Conservation (phyloP, 2,888 invertebrate genomes). For the Trilocha varians region DNA sequence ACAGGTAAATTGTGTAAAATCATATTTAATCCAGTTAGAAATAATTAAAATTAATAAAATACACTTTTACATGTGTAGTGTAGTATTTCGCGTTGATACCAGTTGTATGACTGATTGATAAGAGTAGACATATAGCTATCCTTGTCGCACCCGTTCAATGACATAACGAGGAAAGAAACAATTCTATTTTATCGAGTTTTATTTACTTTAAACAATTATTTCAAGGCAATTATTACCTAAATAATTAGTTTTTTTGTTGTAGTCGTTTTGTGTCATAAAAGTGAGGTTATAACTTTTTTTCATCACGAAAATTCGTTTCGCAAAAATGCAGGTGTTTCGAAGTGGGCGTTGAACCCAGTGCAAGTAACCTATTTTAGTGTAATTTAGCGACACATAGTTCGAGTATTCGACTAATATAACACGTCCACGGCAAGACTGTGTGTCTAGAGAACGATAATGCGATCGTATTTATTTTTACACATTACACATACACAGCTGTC, state of each 20-base stretch:
- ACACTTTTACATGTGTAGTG: no score
- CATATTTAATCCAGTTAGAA: no score
- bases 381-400: constrained; percentile 6
- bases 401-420: constrained; percentile 37
- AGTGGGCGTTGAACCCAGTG: neutral
- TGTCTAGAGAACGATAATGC: constrained; percentile 65
- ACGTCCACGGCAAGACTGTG: constrained; percentile 61
- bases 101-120: neutral
- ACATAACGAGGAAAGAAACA: neutral
- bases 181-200: neutral
- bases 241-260: no score
- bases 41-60: no score
- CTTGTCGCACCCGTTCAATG: neutral
- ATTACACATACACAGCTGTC: constrained; percentile 69
- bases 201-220: neutral
- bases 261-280: no score
- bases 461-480: constrained; percentile 71
- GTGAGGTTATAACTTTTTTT: neutral
- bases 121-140: neutral
- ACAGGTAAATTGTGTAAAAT: no score
- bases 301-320: neutral
- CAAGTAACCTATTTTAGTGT: neutral
- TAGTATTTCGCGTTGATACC: no score
- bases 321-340: neutral
- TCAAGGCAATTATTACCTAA: neutral